phyloP scores from a whole-genome alignment of 2,113 vertebrate genomes.

The Nansenia antarctica region DNA sequence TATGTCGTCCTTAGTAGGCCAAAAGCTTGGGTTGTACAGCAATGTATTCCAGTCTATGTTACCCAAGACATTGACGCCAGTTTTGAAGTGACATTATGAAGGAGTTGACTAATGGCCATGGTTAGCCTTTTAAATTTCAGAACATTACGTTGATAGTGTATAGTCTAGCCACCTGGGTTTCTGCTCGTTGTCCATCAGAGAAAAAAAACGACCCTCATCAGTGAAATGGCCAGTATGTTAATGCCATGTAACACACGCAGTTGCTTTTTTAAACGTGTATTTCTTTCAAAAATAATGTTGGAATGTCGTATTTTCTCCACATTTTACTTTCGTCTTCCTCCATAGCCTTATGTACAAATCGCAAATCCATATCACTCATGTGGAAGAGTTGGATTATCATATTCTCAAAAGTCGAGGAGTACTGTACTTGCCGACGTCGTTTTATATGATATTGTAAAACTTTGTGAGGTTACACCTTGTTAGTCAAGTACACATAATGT shows the following conservation, averaged over 20 bases:
- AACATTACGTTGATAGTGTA: neutral
- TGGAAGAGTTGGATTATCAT: slow-evolving; percentile 64
- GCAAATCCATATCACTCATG: slow-evolving; percentile 66
- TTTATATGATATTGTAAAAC: slow-evolving; percentile 64
- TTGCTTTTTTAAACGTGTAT: no score
- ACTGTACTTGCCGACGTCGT: slow-evolving; percentile 60
- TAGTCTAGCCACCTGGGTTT: neutral
- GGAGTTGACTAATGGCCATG: slow-evolving; percentile 1
- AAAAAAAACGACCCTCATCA: neutral
- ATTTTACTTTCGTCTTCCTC: slow-evolving; percentile 74
- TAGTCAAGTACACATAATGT: slow-evolving; percentile 69
- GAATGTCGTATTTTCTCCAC: neutral
- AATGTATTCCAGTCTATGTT: neutral
- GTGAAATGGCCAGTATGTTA: neutral
- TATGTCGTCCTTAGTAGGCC: neutral
- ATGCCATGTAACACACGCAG: neutral
- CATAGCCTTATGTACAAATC: slow-evolving; percentile 81
- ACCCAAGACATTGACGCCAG: neutral
- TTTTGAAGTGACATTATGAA: neutral
- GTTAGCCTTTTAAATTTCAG: neutral
- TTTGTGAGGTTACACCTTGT: slow-evolving; percentile 70
- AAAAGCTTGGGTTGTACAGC: neutral
- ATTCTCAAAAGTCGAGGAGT: slow-evolving; percentile 60
- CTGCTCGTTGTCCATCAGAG: neutral
- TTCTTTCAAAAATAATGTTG: neutral